These are phyloP conservation scores for Manduca sexta DNA, from an alignment of 1,140 invertebrate genomes.

Conservation along the genomic window DNA sequence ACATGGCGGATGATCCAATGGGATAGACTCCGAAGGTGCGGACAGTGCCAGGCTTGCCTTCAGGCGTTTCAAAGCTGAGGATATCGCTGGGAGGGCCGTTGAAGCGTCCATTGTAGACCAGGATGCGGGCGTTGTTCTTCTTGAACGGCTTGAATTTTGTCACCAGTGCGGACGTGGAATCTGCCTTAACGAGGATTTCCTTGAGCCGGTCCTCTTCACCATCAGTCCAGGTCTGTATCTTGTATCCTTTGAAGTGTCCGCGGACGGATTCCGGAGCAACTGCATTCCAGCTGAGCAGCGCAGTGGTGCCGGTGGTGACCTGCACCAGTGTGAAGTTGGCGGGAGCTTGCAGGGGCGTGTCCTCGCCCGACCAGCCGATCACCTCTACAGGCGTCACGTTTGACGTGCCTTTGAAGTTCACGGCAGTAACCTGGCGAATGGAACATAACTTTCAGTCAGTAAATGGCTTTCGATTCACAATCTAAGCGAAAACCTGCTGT, in stretches of 20 bases:
- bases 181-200: slow-evolving; percentile 86
- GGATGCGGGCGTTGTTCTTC: slow-evolving; percentile 91
- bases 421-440: slow-evolving; percentile 81
- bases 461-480: no score
- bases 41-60: slow-evolving; percentile 94
- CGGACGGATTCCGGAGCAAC: slow-evolving; percentile 83
- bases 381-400: slow-evolving; percentile 87
- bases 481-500: no score
- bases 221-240: slow-evolving; percentile 96
- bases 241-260: slow-evolving; percentile 97
- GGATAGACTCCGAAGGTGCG: slow-evolving; percentile 86
- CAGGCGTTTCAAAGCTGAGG: slow-evolving; percentile 90
- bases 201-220: slow-evolving; percentile 83
- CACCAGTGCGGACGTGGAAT: slow-evolving; percentile 82
- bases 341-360: slow-evolving; percentile 88
- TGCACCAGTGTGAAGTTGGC: slow-evolving; percentile 87
- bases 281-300: slow-evolving; percentile 88
- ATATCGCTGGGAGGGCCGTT: slow-evolving; percentile 92
- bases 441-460: no score
- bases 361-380: slow-evolving; percentile 96
- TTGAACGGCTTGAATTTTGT: slow-evolving; percentile 91
- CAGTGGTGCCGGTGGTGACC: slow-evolving; percentile 82
- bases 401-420: slow-evolving; percentile 92
- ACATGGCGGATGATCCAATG: slow-evolving; percentile 90
- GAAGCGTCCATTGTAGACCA: slow-evolving; percentile 92